Evolutionary conservation across 1,140 invertebrate species (phyloP), one percentile per base, ranked within the genome.

Genomic region (Lucilia sericata): DNA sequence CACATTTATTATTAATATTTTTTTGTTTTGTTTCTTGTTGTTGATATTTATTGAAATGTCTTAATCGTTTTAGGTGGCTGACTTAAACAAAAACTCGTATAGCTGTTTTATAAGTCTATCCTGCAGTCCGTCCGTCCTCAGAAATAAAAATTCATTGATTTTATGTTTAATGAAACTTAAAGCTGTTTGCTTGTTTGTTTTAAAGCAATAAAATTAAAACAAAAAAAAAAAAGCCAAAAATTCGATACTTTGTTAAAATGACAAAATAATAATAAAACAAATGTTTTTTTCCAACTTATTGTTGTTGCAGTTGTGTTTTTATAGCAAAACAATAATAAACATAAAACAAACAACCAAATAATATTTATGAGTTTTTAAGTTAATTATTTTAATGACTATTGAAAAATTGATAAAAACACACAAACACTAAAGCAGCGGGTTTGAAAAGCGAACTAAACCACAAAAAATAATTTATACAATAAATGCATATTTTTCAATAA

Each of bases 11-110:
- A 70, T 21, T 19, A 10, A 10, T 70, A 10, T 70, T 70, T 12
- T 70, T 70, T 25, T 70, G 5, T 70, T 70, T 12, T 70, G 21
- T 25, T 70, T 21, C 5, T 60, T 7, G 55, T 60, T 60, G 14
- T n/a, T 60, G n/a, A 60, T n/a, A 70, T 70, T 70, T 70, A 70
- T 70, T 70, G 65, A 70, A 21, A 70, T 70, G 65, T 70, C 65
- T 70, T 70, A 70, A 70, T 70, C 21, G 65, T 70, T 70, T 70
- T 70, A 70, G 65, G 65, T 70, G 21, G 65, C 19, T 70, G 5
- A 70, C 19, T 70, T 9, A 70, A 25, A 70, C 0, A 10, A 55
- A 30, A 30, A 49, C 49, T 9, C 17, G 2, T 5, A n/a, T 55
- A 55, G 51, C 51, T 55, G 51, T 55, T 55, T 55, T 55, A 1